Conservation (phyloP, 2,797 vertebrate genomes). For the Pachyuromys duprasi region DNA sequence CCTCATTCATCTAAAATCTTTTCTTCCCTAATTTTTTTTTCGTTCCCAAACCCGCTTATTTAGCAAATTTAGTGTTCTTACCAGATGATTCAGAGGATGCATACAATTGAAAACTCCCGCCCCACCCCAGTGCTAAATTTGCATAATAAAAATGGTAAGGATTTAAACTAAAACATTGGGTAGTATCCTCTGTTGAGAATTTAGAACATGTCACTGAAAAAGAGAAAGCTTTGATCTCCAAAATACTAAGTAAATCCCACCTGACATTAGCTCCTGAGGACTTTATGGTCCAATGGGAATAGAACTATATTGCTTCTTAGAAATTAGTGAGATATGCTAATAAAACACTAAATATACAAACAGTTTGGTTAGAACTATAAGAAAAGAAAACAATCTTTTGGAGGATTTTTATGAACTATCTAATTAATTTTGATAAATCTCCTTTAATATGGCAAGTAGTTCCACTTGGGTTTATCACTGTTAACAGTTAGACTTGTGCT, state of each 20-base stretch:
- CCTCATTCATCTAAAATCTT: neutral
- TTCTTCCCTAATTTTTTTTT: neutral
- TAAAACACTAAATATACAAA: slow-evolving; percentile 23
- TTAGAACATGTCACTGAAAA: neutral
- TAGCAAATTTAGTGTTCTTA: slow-evolving; percentile 4
- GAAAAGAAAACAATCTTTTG: slow-evolving; percentile 71
- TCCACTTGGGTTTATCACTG: slow-evolving; percentile 72
- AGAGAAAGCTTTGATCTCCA: neutral
- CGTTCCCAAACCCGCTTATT: neutral
- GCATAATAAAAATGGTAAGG: neutral
- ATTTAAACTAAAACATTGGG: neutral
- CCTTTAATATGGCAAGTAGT: slow-evolving; percentile 74
- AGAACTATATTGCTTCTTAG: slow-evolving; percentile 59
- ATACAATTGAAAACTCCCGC: neutral
- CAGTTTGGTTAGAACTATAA: slow-evolving; percentile 53
- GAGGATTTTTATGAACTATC: slow-evolving; percentile 72
- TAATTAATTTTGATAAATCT: slow-evolving; percentile 82
- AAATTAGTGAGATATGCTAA: slow-evolving; percentile 59
- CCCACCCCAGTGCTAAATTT: neutral
- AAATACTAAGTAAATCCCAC: slow-evolving; percentile 35
- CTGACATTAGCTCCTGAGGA: slow-evolving; percentile 55
- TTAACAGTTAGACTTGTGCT: slow-evolving; percentile 70
- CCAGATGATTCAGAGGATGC: neutral
- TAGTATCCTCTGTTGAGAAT: neutral
- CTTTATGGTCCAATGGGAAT: slow-evolving; percentile 50